Conservation (phyloP, 2,797 vertebrate genomes). For the Sebastes oblongus region DNA sequence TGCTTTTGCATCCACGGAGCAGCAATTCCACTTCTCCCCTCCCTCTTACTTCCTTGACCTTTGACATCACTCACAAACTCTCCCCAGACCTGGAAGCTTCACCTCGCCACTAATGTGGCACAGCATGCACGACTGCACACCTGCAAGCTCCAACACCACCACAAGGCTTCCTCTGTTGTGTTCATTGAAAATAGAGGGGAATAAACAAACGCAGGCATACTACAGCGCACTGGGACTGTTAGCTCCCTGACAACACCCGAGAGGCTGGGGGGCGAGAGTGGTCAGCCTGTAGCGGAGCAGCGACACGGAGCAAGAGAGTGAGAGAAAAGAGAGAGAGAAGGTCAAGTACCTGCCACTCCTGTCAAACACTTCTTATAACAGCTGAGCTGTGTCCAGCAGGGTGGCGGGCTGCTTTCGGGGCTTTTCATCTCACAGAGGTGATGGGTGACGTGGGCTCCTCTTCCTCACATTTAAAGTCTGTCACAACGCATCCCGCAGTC, state of each 20-base stretch:
- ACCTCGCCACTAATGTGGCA: not conserved
- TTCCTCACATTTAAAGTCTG: conserved; percentile 71
- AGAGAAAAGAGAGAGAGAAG: conserved; percentile 53
- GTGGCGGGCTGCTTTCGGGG: conserved; percentile 67
- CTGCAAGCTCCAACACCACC: not conserved
- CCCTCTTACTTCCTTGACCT: not conserved
- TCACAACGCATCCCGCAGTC: conserved; percentile 58
- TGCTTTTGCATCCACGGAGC: not conserved
- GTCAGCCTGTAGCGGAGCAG: conserved; percentile 38
- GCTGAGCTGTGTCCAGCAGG: conserved; percentile 70
- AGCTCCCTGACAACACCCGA: conserved; percentile 56
- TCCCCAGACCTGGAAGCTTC: not conserved
- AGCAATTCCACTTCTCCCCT: not conserved
- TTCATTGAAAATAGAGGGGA: conserved; percentile 21
- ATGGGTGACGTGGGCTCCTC: conserved; percentile 68
- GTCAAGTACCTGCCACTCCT: conserved; percentile 81
- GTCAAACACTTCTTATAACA: conserved; percentile 77
- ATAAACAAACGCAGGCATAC: conserved; percentile 24
- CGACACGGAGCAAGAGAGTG: conserved; percentile 45
- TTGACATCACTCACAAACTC: conserved; percentile 16
- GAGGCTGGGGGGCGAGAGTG: conserved; percentile 21
- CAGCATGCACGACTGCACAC: not conserved
- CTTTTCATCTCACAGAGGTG: conserved; percentile 72
- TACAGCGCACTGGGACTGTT: conserved; percentile 27
- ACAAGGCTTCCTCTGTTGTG: not conserved